Evolutionary conservation across 1,140 invertebrate species (phyloP), one percentile per base, ranked within the genome.

Genomic region (Bombus turneri): DNA sequence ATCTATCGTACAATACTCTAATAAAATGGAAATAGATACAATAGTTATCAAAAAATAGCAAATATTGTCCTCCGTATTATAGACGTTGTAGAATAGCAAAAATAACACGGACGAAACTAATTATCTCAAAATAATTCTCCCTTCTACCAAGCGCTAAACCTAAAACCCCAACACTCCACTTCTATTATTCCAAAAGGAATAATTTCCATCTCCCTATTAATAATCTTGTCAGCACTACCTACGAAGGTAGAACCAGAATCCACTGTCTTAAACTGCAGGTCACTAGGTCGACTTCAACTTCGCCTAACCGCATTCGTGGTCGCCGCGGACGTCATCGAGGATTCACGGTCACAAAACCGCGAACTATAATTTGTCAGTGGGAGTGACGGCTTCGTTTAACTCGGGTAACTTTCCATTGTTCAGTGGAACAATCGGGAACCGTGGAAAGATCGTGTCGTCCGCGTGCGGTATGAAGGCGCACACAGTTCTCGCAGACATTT

Each of bases 331-430:
- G 74, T 62, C 53, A 39, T n/a, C 31, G 10, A 5, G 41, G 64
- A 86, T 85, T 69, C 75, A 69, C 62, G 72, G 57, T 68, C 59
- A 86, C 80, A 76, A 83, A 88, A 90, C 89, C 80, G 57, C 71
- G 68, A 86, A 82, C 78, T 75, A 90, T 81, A 88, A 91, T 91
- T 91, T 91, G 90, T 91, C 89, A 91, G 74, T 68, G 59, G 59
- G 66, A 22, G 34, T 74, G 86, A 91, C 87, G 83, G 88, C 62
- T 90, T 91, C 88, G 90, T 90, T 91, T 88, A 90, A 91, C 85
- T 87, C 71, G 59, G 59, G 87, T 88, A 88, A 91, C 89, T 90
- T 91, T 81, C 81, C 72, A 90, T 91, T 91, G 90, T 91, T 86
- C 76, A 53, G 39, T 31, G 34, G 64, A 81, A 91, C 90, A 91